Base-by-base conservation (phyloP, 2,888 invertebrate genomes). In the Xanthia togata region DNA sequence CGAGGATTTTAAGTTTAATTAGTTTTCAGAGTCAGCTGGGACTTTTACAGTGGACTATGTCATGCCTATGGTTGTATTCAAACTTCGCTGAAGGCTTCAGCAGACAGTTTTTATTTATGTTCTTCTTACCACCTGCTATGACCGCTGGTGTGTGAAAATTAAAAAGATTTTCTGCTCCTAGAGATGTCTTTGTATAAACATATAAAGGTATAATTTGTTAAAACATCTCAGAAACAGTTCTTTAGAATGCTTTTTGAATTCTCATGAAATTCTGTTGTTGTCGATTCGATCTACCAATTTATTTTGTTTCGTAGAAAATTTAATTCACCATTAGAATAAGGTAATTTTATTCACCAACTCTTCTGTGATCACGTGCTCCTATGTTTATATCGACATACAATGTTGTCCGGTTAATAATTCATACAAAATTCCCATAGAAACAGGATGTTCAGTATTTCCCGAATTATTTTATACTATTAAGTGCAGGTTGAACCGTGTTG, bases 1-100 rank as follows among this genome's bases (percentile, higher is more conserved):
- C 38, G 38, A 9, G 71, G 78, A 78, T 75, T 83, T 78, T 38
- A 82, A 85, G 78, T 85, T 85, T 67, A 82, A 83, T 83, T 85
- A 72, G 82, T 85, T 83, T 83, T 60, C 57, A 20, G 67, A 55
- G 68, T 50, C 70, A 53, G 73, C 70, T 62, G 70, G 26, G 50
- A n/a, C 44, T 55, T 77, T 73, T 76, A 23, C 31, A 67, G 38
- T n/a, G 26, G 35, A 20, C 60, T 20, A 41, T 9, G 41, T 11
- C 1, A 1, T 41, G 41, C 9, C 41, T 41, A 31, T 6, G n/a
- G 47, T 72, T 26, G 59, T 78, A n/a, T 38, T 41, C 20, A 17
- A 70, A 70, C 53, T 81, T 81, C 20, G 63, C 23, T 14, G 67
- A 78, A 73, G 50, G 12, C 55, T 67, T 26, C 31, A 23, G 38